A percentile compares a stretch with the other conserved stretches of the same genome.
Evolutionary conservation across 2,888 invertebrate species (phyloP).

Genomic region (Heliconius aoede): DNA sequence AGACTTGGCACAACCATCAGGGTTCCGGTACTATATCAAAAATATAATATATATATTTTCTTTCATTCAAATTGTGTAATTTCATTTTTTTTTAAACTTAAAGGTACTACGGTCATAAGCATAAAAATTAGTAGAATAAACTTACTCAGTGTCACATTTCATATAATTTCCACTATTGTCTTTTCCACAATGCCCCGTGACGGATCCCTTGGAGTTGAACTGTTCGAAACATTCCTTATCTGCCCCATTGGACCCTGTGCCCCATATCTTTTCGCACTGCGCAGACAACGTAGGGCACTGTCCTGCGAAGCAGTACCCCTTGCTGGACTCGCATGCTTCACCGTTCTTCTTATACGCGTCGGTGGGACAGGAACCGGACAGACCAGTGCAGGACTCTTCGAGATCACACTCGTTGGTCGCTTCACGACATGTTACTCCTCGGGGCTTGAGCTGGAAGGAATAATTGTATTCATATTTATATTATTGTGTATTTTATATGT

Average conservation of each 20-base stretch:
- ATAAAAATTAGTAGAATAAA: no score
- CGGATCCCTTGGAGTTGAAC: slow-evolving; percentile 97
- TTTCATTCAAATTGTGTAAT: not conserved
- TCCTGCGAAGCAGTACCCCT: slow-evolving; percentile 95
- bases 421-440: slow-evolving; percentile 93
- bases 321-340: slow-evolving; percentile 88
- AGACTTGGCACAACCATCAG: not conserved
- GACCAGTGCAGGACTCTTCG: slow-evolving; percentile 96
- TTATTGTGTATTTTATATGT: no score
- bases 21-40: not conserved
- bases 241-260: slow-evolving; percentile 91
- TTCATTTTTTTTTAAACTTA: no score
- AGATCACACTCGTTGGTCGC: slow-evolving; percentile 97
- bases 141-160: slow-evolving; percentile 94
- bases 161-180: slow-evolving; percentile 89
- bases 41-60: not conserved
- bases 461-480: not conserved
- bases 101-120: no score
- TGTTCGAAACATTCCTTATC: slow-evolving; percentile 96
- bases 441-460: slow-evolving; percentile 85
- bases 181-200: slow-evolving; percentile 97
- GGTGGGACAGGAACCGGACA: slow-evolving; percentile 93
- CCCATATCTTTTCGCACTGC: slow-evolving; percentile 98
- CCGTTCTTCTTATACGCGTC: slow-evolving; percentile 98
- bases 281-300: slow-evolving; percentile 93